Evolutionary conservation across 2,113 vertebrate species (phyloP), one percentile per base, ranked within the genome.

Genomic region (Ovis canadensis): DNA sequence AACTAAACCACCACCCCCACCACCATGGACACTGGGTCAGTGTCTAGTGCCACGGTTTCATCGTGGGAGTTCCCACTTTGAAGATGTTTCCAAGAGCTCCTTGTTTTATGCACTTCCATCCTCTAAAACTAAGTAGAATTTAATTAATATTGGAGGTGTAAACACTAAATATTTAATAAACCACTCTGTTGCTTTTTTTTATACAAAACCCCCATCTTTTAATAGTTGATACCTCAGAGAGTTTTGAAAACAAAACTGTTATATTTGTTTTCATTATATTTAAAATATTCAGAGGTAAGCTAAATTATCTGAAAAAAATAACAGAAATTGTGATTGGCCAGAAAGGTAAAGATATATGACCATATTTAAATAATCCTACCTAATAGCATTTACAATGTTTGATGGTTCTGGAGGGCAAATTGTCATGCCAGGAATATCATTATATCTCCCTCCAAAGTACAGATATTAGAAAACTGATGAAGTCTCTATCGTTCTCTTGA

Each of bases 401-500:
- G 52, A 88, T 95, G 84, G 57, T 4, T 87, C 74, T 52, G 33
- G 27, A 87, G 64, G 64, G 81, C 92, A 96, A 88, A 92, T n/a
- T 80, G 45, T 21, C 80, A 0, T 62, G 27, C 36, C 55, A 77
- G 48, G 45, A 92, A 92, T 94, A 67, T 85, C 19, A 6, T 54
- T 77, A 64, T 14, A 82, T 64, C 50, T 97, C 64, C 62, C 93
- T 94, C 36, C 59, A 96, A 94, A 43, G 59, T 80, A 83, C 90
- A 93, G 52, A 96, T 94, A 92, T 64, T 94, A 77, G 12, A 96
- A 96, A 96, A 89, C 10, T 82, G 64, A 88, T 94, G 15, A 84
- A 96, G 92, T 78, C 64, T 45, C 45, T 95, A 36, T 10, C 57
- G 33, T 91, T 64, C 88, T 93, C 33, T 88, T 94, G n/a, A 21